Evolutionary conservation across 2,797 vertebrate genomes (phyloP).

Genomic region (Corythornis leucogaster): DNA sequence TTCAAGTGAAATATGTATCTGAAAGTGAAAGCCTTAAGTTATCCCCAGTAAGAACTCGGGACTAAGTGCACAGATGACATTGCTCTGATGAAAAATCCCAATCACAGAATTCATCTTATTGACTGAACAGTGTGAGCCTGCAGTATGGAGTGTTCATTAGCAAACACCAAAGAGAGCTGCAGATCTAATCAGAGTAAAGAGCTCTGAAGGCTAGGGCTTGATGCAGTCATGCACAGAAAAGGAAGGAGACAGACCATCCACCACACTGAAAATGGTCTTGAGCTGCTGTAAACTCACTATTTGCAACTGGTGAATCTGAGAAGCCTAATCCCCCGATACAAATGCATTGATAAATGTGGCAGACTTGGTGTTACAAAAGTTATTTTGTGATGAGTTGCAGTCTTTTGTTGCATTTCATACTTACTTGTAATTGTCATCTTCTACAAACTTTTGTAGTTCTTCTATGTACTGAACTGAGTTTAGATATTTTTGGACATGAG

Average conservation of each 20-base stretch:
- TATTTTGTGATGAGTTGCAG: neutral
- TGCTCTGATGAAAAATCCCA: neutral
- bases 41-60: neutral
- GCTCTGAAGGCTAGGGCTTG: neutral
- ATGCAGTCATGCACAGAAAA: neutral
- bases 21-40: neutral
- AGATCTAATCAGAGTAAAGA: neutral
- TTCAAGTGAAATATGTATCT: neutral
- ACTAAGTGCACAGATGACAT: neutral
- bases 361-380: neutral
- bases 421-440: conserved; percentile 99
- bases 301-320: neutral
- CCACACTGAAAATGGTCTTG: neutral
- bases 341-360: neutral
- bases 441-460: conserved; percentile 98
- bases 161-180: neutral
- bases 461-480: conserved; percentile 98
- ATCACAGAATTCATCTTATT: neutral
- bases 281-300: neutral
- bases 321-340: fast-evolving
- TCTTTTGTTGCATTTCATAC: conserved; percentile 37
- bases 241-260: neutral
- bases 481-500: conserved; percentile 97
- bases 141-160: neutral
- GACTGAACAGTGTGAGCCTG: neutral